Percentiles rank a stretch among this genome's conserved stretches.
Evolutionary conservation across 2,113 vertebrate species (phyloP).

Genomic region (Tichodroma muraria): DNA sequence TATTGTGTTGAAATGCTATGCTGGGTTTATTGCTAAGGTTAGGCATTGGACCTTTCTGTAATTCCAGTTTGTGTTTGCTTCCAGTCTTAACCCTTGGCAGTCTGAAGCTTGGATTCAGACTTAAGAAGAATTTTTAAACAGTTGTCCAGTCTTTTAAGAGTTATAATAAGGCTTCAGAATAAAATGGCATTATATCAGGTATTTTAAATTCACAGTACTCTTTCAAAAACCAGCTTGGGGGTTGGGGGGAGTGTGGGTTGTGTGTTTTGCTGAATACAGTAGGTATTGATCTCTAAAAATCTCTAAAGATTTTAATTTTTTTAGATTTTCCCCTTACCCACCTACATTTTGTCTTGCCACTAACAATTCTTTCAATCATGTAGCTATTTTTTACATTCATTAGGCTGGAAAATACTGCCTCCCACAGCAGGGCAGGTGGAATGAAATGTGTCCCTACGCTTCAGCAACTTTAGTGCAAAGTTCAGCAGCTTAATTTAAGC

Average conservation of each 20-base stretch:
- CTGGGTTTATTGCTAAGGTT: neutral
- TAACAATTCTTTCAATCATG: neutral
- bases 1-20: neutral
- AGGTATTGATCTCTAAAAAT: neutral
- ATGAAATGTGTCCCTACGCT: neutral
- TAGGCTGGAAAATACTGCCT: constrained; percentile 4
- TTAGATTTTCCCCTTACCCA: neutral
- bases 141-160: neutral
- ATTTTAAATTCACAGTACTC: neutral
- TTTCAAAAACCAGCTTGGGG: neutral
- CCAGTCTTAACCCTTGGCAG: neutral
- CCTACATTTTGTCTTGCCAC: neutral
- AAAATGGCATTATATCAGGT: neutral
- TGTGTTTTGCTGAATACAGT: neutral
- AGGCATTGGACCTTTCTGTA: neutral
- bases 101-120: neutral
- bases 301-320: neutral
- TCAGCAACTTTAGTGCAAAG: neutral
- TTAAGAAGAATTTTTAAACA: neutral
- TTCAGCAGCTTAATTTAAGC: neutral
- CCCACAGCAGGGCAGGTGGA: neutral
- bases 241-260: neutral
- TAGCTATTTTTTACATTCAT: neutral
- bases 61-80: neutral
- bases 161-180: neutral